phyloP scores from a whole-genome alignment of 2,797 vertebrate genomes.

The Bovichtus variegatus region DNA sequence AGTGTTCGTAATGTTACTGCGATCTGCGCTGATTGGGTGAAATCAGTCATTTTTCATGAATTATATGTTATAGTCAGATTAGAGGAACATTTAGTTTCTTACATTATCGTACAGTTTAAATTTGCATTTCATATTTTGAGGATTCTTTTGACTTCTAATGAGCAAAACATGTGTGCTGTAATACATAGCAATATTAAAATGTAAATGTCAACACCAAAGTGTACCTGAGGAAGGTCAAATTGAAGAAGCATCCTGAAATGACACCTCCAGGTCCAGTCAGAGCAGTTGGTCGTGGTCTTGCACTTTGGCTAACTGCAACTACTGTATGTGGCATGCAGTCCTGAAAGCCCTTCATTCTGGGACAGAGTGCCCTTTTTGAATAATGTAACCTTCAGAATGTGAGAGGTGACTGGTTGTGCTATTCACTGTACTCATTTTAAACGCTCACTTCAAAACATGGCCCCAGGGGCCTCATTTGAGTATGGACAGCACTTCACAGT shows the following conservation, averaged over 20 bases:
- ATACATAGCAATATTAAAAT: background rate
- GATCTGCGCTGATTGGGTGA: conserved; percentile 22
- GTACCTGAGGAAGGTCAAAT: conserved; percentile 15
- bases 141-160: conserved; percentile 8
- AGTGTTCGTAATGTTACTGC: background rate
- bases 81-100: background rate
- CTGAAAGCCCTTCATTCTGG: conserved; percentile 57
- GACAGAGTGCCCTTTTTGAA: conserved; percentile 72
- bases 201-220: conserved; percentile 24
- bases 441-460: conserved; percentile 73
- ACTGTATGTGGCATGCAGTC: conserved; percentile 29
- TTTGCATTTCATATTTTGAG: conserved; percentile 15
- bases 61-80: conserved; percentile 22
- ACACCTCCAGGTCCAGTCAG: conserved; percentile 21
- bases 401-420: conserved; percentile 73
- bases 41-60: conserved; percentile 27
- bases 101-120: background rate
- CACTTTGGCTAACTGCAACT: conserved; percentile 22
- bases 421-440: conserved; percentile 76
- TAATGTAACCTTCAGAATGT: conserved; percentile 75
- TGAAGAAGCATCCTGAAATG: conserved; percentile 25
- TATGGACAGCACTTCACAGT: conserved; percentile 71
- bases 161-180: conserved; percentile 12
- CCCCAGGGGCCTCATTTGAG: conserved; percentile 74
- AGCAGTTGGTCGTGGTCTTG: conserved; percentile 8